phyloP scores from a whole-genome alignment of 2,888 invertebrate species.

The Pheosia tremula region DNA sequence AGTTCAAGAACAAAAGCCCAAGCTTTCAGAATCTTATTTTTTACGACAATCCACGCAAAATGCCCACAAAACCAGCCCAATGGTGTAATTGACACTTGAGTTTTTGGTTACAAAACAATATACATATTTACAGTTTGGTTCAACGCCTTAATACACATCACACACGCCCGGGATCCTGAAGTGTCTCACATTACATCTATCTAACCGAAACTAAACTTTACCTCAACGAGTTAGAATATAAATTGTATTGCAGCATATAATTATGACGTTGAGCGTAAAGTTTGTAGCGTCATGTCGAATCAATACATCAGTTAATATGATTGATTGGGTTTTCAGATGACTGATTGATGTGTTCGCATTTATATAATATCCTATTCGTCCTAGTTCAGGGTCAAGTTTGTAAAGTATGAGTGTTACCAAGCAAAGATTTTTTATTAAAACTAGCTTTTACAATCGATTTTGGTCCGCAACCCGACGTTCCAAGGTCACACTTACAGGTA shows the following conservation, averaged over 20 bases:
- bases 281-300: conserved; percentile 46
- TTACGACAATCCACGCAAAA: too few species aligned
- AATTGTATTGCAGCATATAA: background rate
- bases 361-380: conserved; percentile 24
- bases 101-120: too few species aligned
- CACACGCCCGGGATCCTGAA: background rate
- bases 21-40: too few species aligned
- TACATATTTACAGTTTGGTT: too few species aligned
- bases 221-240: background rate
- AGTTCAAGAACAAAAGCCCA: too few species aligned
- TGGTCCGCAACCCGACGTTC: too few species aligned
- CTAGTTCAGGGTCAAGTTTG: conserved; percentile 32
- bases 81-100: too few species aligned
- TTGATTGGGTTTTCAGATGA: conserved; percentile 30
- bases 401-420: conserved; percentile 12
- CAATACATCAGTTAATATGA: conserved; percentile 50
- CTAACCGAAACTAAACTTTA: background rate
- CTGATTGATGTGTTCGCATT: conserved; percentile 42
- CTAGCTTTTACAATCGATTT: too few species aligned
- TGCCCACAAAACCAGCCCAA: too few species aligned
- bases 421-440: background rate
- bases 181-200: background rate
- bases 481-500: too few species aligned
- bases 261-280: conserved; percentile 19
- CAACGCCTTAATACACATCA: background rate